phyloP scores from a whole-genome alignment of 2,888 invertebrate genomes.

The Kryphioiulus occultus region DNA sequence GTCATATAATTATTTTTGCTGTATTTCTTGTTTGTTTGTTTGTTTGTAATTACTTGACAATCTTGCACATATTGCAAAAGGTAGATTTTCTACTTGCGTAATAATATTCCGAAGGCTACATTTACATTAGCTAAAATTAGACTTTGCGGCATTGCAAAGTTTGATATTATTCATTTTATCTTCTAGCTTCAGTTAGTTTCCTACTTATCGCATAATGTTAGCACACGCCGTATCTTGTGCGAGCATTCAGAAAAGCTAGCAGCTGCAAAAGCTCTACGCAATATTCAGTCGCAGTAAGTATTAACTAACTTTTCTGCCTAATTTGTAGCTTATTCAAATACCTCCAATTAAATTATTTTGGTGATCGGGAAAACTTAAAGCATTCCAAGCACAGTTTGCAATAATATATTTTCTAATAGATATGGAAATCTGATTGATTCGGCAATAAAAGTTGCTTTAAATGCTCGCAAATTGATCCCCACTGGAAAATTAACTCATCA shows the following conservation, averaged over 20 bases:
- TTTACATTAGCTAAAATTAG: no score
- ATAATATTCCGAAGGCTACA: no score
- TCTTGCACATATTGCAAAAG: no score
- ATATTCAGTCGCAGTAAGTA: slow-evolving; percentile 69
- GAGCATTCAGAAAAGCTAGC: slow-evolving; percentile 83
- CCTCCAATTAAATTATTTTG: no score
- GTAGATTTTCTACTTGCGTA: no score
- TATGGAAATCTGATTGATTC: slow-evolving; percentile 65
- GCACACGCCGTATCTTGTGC: slow-evolving; percentile 70
- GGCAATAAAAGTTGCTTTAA: slow-evolving; percentile 68
- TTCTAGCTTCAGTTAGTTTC: slow-evolving; percentile 65
- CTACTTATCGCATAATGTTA: slow-evolving; percentile 63
- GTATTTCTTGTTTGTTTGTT: no score
- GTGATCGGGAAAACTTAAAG: slow-evolving; percentile 55
- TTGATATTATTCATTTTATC: slow-evolving; percentile 51
- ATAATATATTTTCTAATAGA: no score
- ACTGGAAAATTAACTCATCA: slow-evolving; percentile 70
- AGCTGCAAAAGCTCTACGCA: slow-evolving; percentile 75
- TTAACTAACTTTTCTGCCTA: neutral
- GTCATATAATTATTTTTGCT: neutral
- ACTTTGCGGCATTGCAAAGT: neutral
- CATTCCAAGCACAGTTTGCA: no score
- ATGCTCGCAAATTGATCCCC: slow-evolving; percentile 58
- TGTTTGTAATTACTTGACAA: no score
- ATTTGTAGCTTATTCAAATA: no score